Percentiles rank a stretch among this genome's conserved stretches.
phyloP scores from a whole-genome alignment of 1,140 invertebrate species.

The Atopsyche davidsoni region DNA sequence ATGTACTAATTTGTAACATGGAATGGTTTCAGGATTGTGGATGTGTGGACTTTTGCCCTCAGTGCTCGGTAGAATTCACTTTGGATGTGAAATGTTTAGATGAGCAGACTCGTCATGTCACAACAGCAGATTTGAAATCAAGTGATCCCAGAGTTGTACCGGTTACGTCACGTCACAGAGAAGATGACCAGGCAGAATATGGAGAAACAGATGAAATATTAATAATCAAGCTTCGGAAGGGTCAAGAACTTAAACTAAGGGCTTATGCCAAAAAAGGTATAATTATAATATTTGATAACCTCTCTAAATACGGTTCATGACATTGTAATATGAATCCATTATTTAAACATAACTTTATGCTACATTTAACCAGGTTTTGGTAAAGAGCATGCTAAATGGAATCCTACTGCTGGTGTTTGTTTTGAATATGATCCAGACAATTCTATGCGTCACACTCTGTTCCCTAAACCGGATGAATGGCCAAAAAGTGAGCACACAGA shows the following conservation, averaged over 20 bases:
- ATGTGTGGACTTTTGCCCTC: constrained; percentile 93
- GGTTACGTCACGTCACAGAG: constrained; percentile 82
- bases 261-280: constrained; percentile 86
- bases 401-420: constrained; percentile 94
- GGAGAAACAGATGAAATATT: constrained; percentile 93
- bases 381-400: constrained; percentile 99
- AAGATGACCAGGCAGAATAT: constrained; percentile 89
- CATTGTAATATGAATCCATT: too few relatives aligned
- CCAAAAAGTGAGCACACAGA: constrained; percentile 96
- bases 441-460: constrained; percentile 91
- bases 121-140: constrained; percentile 93
- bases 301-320: too few relatives aligned
- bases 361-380: constrained; percentile 73
- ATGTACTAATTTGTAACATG: too few relatives aligned
- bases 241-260: constrained; percentile 91
- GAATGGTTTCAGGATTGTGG: constrained; percentile 79
- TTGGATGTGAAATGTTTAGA: constrained; percentile 93
- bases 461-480: constrained; percentile 98
- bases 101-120: constrained; percentile 90
- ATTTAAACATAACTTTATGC: too few relatives aligned
- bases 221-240: constrained; percentile 96
- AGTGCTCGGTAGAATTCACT: constrained; percentile 97
- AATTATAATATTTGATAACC: too few relatives aligned
- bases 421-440: constrained; percentile 99
- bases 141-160: constrained; percentile 87